Conservation (phyloP, 2,113 vertebrate species). For the Geococcyx californianus region DNA sequence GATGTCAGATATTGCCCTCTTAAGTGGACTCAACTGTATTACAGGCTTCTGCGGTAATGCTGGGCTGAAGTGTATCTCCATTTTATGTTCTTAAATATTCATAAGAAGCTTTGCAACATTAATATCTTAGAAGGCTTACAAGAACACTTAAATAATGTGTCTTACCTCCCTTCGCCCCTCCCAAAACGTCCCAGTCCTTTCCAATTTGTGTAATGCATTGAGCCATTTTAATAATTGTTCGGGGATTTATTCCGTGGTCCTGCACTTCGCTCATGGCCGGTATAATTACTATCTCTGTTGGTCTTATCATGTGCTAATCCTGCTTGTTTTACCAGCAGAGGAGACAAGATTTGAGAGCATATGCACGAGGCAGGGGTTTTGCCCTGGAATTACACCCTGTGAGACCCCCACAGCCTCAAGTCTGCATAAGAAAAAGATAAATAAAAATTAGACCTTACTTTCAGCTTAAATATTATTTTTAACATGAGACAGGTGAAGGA, state of each 20-base stretch:
- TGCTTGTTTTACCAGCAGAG: conserved; percentile 70
- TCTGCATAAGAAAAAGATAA: not conserved
- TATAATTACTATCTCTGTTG: conserved; percentile 80
- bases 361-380: conserved; percentile 24
- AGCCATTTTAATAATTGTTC: conserved; percentile 86
- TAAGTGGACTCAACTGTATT: conserved; percentile 82
- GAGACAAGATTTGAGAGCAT: conserved; percentile 65
- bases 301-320: conserved; percentile 74
- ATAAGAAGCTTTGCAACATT: conserved; percentile 99
- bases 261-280: conserved; percentile 64
- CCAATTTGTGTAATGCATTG: conserved; percentile 94
- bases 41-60: conserved; percentile 77
- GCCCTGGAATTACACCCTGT: conserved; percentile 35
- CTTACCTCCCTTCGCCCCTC: conserved; percentile 69
- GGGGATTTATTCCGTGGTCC: conserved; percentile 80
- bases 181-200: conserved; percentile 80
- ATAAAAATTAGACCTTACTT: not conserved
- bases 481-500: not conserved
- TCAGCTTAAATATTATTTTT: not conserved
- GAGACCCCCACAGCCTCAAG: not conserved
- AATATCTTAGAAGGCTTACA: conserved; percentile 99
- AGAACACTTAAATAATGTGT: conserved; percentile 99
- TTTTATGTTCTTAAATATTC: conserved; percentile 99
- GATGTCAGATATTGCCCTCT: conserved; percentile 76
- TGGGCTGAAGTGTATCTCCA: conserved; percentile 80